A percentile compares a stretch with the other conserved stretches of the same genome.
Evolutionary conservation across 2,888 invertebrate species (phyloP).

Genomic region (Baronia brevicornis): DNA sequence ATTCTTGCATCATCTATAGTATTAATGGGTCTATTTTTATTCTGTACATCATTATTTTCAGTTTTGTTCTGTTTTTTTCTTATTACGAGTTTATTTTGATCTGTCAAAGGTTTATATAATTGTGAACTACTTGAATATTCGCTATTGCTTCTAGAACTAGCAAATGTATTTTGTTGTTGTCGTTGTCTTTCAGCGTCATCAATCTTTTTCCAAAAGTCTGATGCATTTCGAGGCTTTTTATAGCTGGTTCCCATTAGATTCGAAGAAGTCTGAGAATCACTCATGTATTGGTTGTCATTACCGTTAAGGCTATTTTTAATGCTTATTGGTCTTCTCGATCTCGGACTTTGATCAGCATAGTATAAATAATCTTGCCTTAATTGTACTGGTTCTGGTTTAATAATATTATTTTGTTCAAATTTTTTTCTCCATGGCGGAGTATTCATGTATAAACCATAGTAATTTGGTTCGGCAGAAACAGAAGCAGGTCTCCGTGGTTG

Average conservation of each 20-base stretch:
- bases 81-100: constrained; percentile 19
- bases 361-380: constrained; percentile 76
- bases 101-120: constrained; percentile 29
- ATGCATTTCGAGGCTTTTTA: constrained; percentile 67
- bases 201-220: constrained; percentile 79
- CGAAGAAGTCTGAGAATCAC: constrained; percentile 63
- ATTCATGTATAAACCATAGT: constrained; percentile 60
- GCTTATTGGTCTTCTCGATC: constrained; percentile 83
- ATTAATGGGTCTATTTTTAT: constrained; percentile 42
- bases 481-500: constrained; percentile 67
- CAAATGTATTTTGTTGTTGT: constrained; percentile 46
- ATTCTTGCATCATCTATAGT: constrained; percentile 53
- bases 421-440: constrained; percentile 59
- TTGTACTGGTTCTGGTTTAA: constrained; percentile 59
- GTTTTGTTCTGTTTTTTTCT: constrained; percentile 21
- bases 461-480: constrained; percentile 67
- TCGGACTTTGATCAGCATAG: constrained; percentile 81
- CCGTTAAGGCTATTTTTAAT: constrained; percentile 72
- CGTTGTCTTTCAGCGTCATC: constrained; percentile 69
- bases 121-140: constrained; percentile 47
- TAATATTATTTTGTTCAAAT: constrained; percentile 37
- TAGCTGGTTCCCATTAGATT: constrained; percentile 44
- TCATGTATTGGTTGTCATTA: constrained; percentile 62
- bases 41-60: constrained; percentile 40
- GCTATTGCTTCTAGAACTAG: constrained; percentile 52